A percentile compares a stretch with the other conserved stretches of the same genome.
Evolutionary conservation across 2,113 vertebrate genomes (phyloP).

Genomic region (Calyptommatus sinebrachiatus): DNA sequence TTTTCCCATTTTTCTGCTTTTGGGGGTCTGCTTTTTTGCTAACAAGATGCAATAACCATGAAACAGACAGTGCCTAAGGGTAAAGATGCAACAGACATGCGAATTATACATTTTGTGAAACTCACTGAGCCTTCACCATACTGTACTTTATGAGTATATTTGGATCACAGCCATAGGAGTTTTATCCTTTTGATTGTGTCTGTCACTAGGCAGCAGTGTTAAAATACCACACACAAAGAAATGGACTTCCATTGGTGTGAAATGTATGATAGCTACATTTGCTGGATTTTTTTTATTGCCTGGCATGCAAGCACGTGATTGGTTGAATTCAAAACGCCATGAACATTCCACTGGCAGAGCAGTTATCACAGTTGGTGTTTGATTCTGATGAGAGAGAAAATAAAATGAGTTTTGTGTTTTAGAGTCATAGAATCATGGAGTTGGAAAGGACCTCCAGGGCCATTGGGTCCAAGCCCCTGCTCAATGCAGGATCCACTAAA

Average conservation of each 20-base stretch:
- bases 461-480: too few relatives aligned
- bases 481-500: too few relatives aligned
- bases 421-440: too few relatives aligned
- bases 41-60: conserved; percentile 51
- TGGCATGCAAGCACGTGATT: too few relatives aligned
- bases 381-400: too few relatives aligned
- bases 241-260: neutral
- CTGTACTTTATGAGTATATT: conserved; percentile 47
- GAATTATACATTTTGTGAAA: conserved; percentile 46
- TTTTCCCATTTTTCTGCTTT: conserved; percentile 32
- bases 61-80: conserved; percentile 44
- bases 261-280: conserved; percentile 16
- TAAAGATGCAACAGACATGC: conserved; percentile 34
- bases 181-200: conserved; percentile 51
- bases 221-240: conserved; percentile 23
- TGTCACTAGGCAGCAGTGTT: conserved; percentile 33
- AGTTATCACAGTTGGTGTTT: too few relatives aligned
- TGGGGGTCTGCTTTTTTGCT: conserved; percentile 43
- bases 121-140: conserved; percentile 47
- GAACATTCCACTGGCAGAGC: too few relatives aligned
- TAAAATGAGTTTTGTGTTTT: too few relatives aligned
- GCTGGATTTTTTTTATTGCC: too few relatives aligned
- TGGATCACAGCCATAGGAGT: conserved; percentile 34
- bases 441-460: too few relatives aligned
- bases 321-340: too few relatives aligned